Evolutionary conservation across 64 coral and sea anemone species (phyloP), one percentile per base, ranked within the genome.

Genomic region (Orbicella faveolata): DNA sequence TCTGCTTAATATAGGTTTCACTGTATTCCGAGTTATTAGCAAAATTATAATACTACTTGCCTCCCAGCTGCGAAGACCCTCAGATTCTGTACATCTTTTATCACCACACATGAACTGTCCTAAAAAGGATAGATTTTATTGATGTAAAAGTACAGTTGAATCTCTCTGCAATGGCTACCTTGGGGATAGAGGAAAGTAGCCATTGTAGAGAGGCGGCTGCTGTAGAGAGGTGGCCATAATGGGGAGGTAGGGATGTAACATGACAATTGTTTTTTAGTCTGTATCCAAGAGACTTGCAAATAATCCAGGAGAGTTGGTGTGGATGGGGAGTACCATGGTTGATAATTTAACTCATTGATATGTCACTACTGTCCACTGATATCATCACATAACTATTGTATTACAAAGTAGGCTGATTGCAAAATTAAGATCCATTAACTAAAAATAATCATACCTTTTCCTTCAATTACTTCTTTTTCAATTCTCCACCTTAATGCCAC

Each of bases 401-500:
- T 61, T 44, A 61, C 37, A 13, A 20, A 26, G 67, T 10, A 10
- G 52, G 25, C 21, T 55, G 23, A 12, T 33, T n/a, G 3, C 12
- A 80, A 12, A 30, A 34, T 23, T 33, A 33, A 16, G 6, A 2
- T 54, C 62, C 33, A 9, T 48, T 4, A 48, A 30, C 30, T 30
- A 30, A 30, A 6, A 6, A 48, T 48, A 48, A 48, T 61, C 16
- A n/a, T 33, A 98, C 96, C 96, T 95, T 98, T 98, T 75, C 96
- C 96, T 2, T 95, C 94, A 20, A 98, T 36, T 1, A 98, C 93
- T 89, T 98, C 96, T 81, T 95, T 95, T 83, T 98, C 96, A 79
- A 98, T 81, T 82, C 96, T 95, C 96, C 96, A 98, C 41, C 96
- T 92, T n/a, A 98, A 73, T n/a, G 96, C 96, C n/a, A 98, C 74